Evolutionary conservation across 1,140 invertebrate genomes (phyloP).

Genomic region (Rhagoletis pomonella): DNA sequence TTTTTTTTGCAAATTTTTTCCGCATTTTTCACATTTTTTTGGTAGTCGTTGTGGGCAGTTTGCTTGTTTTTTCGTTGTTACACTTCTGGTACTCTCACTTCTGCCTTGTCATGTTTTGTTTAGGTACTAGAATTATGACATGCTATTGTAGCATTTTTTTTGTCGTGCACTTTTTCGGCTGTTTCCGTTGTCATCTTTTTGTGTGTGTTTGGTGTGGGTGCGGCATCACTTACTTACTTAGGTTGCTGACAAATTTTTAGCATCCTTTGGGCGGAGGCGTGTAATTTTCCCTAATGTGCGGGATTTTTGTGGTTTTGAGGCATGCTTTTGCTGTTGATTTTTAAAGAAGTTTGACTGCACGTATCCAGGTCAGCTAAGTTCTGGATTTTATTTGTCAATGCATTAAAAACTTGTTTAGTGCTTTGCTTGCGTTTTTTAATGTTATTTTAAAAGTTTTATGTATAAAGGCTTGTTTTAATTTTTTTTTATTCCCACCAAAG

Average conservation of each 20-base stretch:
- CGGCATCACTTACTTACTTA: background rate
- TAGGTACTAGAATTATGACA: background rate
- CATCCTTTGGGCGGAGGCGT: background rate
- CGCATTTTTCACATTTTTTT: background rate
- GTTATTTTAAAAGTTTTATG: too few species aligned
- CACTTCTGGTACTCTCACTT: background rate
- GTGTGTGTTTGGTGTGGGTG: background rate
- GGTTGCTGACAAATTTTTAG: background rate
- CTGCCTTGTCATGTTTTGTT: background rate
- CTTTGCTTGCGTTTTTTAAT: too few species aligned
- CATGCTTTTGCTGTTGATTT: background rate
- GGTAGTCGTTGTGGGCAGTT: background rate
- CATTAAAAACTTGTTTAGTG: too few species aligned
- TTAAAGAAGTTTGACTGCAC: background rate
- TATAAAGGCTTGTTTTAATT: too few species aligned
- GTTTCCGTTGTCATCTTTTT: background rate
- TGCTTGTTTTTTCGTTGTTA: conserved; percentile 6
- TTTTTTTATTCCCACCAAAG: too few species aligned
- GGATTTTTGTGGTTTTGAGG: background rate
- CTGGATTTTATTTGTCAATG: background rate
- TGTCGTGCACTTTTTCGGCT: background rate
- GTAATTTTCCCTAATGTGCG: conserved; percentile 11
- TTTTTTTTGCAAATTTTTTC: background rate
- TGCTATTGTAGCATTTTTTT: background rate
- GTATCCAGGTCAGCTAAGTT: background rate